Base-by-base conservation (phyloP, 2,113 vertebrate genomes). In the Spea multiplicata region DNA sequence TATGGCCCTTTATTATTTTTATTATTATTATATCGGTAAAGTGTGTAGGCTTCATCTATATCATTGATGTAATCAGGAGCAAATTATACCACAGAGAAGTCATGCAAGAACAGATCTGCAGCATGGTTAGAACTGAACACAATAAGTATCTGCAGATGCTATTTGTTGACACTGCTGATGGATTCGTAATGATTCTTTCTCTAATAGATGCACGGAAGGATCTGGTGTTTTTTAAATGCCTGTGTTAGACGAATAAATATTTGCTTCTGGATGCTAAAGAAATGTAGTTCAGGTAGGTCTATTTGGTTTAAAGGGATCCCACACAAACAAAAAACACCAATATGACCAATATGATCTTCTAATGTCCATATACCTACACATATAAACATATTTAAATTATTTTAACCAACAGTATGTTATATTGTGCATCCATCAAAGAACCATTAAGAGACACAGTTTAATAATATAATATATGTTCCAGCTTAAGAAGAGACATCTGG, bases 141-240 rank as follows among this genome's bases (percentile, higher is more conserved):
- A 79, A 72, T 79, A 71, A 72, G 59, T 66, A 66, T 72, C 48
- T 72, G 76, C 68, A 72, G 70, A 79, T 79, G 76, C 52, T 79
- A 79, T 73, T 73, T 79, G 69, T 65, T 71, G 53, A 73, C 66
- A 72, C 61, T 79, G 76, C 76, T 79, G 61, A 79, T 79, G 76
- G 61, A 66, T 79, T 79, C 69, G 55, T 72, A 79, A 79, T 79
- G 59, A 66, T 52, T 66, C 69, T 66, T 73, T 72, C 62, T 53
- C 61, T 79, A 30, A 66, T 50, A 44, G 69, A 79, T 65, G 14
- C 69, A 71, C 68, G 71, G 64, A 71, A 71, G 71, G 76, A 76
- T 76, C 69, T 69, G 75, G 44, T 76, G 66, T 77, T 48, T n/a
- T 45, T 77, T 77, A 62, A 77, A 77, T 47, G 66, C 49, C 74